Evolutionary conservation across 1,140 invertebrate genomes (phyloP), one percentile per base, ranked within the genome.

Genomic region (Penaeus vannamei): DNA sequence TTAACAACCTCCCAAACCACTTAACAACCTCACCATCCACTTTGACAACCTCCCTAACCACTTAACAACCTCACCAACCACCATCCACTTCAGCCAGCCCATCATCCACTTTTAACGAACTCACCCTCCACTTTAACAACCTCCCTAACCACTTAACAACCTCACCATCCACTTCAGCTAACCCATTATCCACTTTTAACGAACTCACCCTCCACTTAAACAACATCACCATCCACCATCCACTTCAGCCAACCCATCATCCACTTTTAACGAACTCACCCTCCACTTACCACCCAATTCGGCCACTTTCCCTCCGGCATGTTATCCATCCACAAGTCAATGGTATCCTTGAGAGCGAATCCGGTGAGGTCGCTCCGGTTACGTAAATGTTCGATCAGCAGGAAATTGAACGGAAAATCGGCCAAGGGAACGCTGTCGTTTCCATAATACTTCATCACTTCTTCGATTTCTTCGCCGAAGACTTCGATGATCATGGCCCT

Each of bases 201-300:
- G n/a, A n/a, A n/a, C n/a, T n/a, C n/a, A n/a, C 36, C 36, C 4
- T 42, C 36, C 36, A 42, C 36, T 0, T 36, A 7, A 42, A 42
- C 3, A 42, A 42, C 36, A 4, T 42, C 36, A 12, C 42, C 32
- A 17, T 72, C 19, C n/a, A 14, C 32, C 2, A 32, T 80, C 77
- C n/a, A n/a, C n/a, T n/a, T n/a, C 5, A 36, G 1, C 36, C 1
- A 1, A 36, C 36, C 36, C 36, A 0, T 14, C 32, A 14, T 72
- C 14, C n/a, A 12, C 32, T 7, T 80, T 29, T 59, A 81, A 36
- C 0, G 29, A 26, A 1, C 26, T 7, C 3, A 4, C 12, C 79
- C 14, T 17, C 79, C 20, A 42, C 20, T 96, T 92, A 96, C 93
- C 95, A 90, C 77, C 90, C 90, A 90, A 46, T 88, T 90, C 1